Evolutionary conservation across 2,888 invertebrate genomes (phyloP).

Genomic region (Selenia dentaria): DNA sequence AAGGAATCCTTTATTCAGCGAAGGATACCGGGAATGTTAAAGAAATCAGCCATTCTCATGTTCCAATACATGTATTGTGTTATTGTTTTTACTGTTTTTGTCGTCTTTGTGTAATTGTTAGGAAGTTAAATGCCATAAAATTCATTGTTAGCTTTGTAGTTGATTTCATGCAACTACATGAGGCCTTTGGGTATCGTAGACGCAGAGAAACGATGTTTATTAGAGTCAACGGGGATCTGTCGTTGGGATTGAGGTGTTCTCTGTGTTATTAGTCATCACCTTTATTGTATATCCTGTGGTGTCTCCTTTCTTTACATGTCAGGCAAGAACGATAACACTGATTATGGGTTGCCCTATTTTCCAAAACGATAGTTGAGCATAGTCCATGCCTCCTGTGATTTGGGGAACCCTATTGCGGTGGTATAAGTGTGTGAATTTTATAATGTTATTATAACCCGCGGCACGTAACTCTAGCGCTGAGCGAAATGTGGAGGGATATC

Average conservation of each 20-base stretch:
- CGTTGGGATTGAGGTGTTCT: slow-evolving; percentile 64
- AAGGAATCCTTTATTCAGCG: slow-evolving; percentile 62
- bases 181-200: slow-evolving; percentile 55
- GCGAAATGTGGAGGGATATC: too few species aligned
- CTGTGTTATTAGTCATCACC: slow-evolving; percentile 57
- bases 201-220: slow-evolving; percentile 77
- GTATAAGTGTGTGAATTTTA: too few species aligned
- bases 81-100: slow-evolving; percentile 73
- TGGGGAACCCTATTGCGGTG: too few species aligned
- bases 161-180: slow-evolving; percentile 69
- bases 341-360: slow-evolving; percentile 12
- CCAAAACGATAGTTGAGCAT: slow-evolving; percentile 3
- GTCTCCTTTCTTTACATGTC: slow-evolving; percentile 26
- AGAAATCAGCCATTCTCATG: slow-evolving; percentile 55
- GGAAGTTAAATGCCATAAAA: slow-evolving; percentile 82
- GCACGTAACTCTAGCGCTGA: too few species aligned
- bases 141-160: slow-evolving; percentile 65
- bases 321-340: slow-evolving; percentile 3
- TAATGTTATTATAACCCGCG: too few species aligned
- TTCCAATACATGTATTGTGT: slow-evolving; percentile 52
- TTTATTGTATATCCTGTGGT: slow-evolving; percentile 40
- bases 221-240: slow-evolving; percentile 71
- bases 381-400: too few species aligned
- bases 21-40: slow-evolving; percentile 63
- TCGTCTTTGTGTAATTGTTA: slow-evolving; percentile 73